Base-by-base conservation (phyloP, 2,888 invertebrate genomes). In the Phengaris alcon region DNA sequence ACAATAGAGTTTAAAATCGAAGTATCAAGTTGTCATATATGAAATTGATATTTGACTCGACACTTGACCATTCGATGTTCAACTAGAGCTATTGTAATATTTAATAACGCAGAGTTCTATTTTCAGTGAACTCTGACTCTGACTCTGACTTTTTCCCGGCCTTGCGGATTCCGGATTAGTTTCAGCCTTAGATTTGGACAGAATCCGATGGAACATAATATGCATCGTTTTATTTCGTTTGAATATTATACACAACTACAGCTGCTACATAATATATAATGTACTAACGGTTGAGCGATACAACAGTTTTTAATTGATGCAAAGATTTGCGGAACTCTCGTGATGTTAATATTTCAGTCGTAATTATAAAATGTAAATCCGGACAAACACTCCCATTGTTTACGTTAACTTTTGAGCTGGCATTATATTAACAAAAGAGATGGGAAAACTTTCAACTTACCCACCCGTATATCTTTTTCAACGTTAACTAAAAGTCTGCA, bases 361-460 rank as follows among this genome's bases (percentile, higher is more conserved):
- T 76, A 76, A 76, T 77, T 77, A 76, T 76, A 73, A 75, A 76
- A 78, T 78, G 77, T 77, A 76, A 77, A 78, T 78, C 69, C 75
- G 54, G 55, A 77, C 75, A 74, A 78, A 77, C 76, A 75, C 48
- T 55, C 13, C 76, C 70, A 75, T 77, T 76, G 76, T 77, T 75
- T 74, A 74, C 77, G 74, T 35, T 57, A 59, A 77, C 77, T 76
- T 75, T 68, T 69, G 73, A 74, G 68, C 77, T 72, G 77, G 78
- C 77, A 78, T 78, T 77, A 78, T 77, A 77, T 75, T 77, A 78
- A 79, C 78, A 79, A 79, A 77, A 72, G 72, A 72, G 51, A 51
- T 51, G 52, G 52, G 72, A 52, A 54, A 72, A 72, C 72, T 72
- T 72, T 57, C 73, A 57, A 59, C 73, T 73, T n/a, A 10, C 46